phyloP scores from a whole-genome alignment of 2,113 vertebrate species.

The Scomber scombrus region DNA sequence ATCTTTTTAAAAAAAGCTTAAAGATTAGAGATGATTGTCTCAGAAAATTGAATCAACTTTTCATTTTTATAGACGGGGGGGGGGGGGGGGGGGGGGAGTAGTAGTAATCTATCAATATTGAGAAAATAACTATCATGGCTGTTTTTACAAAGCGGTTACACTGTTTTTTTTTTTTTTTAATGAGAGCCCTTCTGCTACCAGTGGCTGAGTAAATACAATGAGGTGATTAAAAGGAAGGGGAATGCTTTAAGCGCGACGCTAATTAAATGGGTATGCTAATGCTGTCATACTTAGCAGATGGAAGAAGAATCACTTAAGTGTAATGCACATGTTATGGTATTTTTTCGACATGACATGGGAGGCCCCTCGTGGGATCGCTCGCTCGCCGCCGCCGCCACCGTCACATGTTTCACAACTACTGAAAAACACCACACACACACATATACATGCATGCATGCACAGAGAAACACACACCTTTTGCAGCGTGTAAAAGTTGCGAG shows the following conservation, averaged over 20 bases:
- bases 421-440: slow-evolving; percentile 14
- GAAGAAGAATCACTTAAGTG: slow-evolving; percentile 99
- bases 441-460: no score
- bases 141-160: slow-evolving; percentile 42
- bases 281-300: slow-evolving; percentile 99
- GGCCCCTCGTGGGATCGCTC: slow-evolving; percentile 92
- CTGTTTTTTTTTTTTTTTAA: slow-evolving; percentile 40
- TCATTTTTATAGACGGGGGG: neutral
- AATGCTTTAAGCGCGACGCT: slow-evolving; percentile 93
- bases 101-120: neutral
- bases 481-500: no score
- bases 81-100: neutral
- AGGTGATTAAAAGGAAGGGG: slow-evolving; percentile 96
- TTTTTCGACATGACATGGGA: slow-evolving; percentile 95
- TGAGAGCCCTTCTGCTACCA: slow-evolving; percentile 67
- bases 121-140: slow-evolving; percentile 33
- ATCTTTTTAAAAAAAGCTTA: neutral
- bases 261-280: slow-evolving; percentile 99
- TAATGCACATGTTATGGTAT: slow-evolving; percentile 98
- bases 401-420: slow-evolving; percentile 65
- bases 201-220: slow-evolving; percentile 93
- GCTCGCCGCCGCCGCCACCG: slow-evolving; percentile 74
- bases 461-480: no score
- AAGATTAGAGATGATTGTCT: neutral
- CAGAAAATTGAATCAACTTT: neutral